These are phyloP conservation scores for Incurvaria masculella DNA, from an alignment of 2,888 invertebrate genomes.

Conservation along the genomic window DNA sequence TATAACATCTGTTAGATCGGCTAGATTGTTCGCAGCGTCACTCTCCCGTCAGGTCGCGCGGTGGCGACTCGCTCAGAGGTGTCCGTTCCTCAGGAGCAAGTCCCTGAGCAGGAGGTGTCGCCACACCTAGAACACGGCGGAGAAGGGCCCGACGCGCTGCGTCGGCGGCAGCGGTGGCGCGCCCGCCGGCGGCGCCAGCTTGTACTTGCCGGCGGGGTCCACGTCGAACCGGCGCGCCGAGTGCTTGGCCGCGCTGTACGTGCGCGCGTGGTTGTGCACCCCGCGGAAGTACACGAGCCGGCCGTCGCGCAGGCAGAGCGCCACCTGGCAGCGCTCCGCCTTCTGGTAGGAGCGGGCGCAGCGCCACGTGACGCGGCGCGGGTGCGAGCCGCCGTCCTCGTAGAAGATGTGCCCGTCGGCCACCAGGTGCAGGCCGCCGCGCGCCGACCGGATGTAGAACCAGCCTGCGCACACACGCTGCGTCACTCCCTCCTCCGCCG, in stretches of 20 bases:
- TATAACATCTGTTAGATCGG: background rate
- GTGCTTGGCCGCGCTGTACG: slow-evolving; percentile 46
- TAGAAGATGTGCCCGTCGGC: slow-evolving; percentile 51
- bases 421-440: slow-evolving; percentile 46
- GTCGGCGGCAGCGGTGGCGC: slow-evolving; percentile 27
- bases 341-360: slow-evolving; percentile 51
- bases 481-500: background rate
- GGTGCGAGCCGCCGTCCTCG: slow-evolving; percentile 50
- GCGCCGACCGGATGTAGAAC: slow-evolving; percentile 51
- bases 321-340: slow-evolving; percentile 48
- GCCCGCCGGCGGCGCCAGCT: slow-evolving; percentile 36
- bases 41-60: background rate
- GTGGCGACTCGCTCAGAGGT: slow-evolving; percentile 28
- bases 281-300: slow-evolving; percentile 47
- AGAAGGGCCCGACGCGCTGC: slow-evolving; percentile 37
- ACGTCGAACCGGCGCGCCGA: slow-evolving; percentile 46
- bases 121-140: slow-evolving; percentile 50
- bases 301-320: slow-evolving; percentile 47
- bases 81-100: slow-evolving; percentile 38
- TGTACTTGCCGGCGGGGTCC: slow-evolving; percentile 51
- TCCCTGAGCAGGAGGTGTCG: slow-evolving; percentile 54
- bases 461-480: slow-evolving; percentile 35
- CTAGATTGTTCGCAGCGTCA: too few relatives aligned
- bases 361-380: slow-evolving; percentile 48
- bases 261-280: slow-evolving; percentile 44